These are phyloP conservation scores for Cantharis rufa DNA, from an alignment of 2,888 invertebrate species.

Conservation along the genomic window DNA sequence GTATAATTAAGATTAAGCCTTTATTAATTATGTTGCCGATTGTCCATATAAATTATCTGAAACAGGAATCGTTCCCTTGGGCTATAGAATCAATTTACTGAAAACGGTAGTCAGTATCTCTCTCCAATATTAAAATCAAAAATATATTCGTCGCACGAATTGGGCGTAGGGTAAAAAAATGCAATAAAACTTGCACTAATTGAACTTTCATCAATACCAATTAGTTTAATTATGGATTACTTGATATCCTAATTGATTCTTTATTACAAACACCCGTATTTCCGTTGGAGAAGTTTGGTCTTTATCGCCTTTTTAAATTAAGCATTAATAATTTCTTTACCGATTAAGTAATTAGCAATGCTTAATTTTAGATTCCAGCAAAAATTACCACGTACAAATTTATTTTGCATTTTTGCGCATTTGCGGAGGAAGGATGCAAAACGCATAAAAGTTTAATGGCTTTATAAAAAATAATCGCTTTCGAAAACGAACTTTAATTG, in stretches of 20 bases:
- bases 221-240: slow-evolving; percentile 46
- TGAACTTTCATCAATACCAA: slow-evolving; percentile 48
- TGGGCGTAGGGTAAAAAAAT: slow-evolving; percentile 5
- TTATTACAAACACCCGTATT: slow-evolving; percentile 44
- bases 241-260: slow-evolving; percentile 46
- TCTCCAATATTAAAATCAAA: background rate
- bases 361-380: background rate
- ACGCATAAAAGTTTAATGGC: background rate
- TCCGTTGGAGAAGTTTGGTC: slow-evolving; percentile 20
- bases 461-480: background rate
- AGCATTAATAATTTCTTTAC: background rate
- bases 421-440: background rate
- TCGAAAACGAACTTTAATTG: background rate
- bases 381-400: background rate
- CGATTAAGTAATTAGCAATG: background rate
- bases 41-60: slow-evolving; percentile 30
- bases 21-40: slow-evolving; percentile 33
- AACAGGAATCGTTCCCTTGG: slow-evolving; percentile 28
- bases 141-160: background rate
- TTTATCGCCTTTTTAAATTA: slow-evolving; percentile 9
- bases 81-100: slow-evolving; percentile 20
- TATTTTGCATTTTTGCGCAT: background rate
- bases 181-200: slow-evolving; percentile 25
- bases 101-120: slow-evolving; percentile 17
- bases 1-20: slow-evolving; percentile 32